Evolutionary conservation across 2,113 vertebrate genomes (phyloP), one percentile per base, ranked within the genome.

Genomic region (Miniopterus natalensis): DNA sequence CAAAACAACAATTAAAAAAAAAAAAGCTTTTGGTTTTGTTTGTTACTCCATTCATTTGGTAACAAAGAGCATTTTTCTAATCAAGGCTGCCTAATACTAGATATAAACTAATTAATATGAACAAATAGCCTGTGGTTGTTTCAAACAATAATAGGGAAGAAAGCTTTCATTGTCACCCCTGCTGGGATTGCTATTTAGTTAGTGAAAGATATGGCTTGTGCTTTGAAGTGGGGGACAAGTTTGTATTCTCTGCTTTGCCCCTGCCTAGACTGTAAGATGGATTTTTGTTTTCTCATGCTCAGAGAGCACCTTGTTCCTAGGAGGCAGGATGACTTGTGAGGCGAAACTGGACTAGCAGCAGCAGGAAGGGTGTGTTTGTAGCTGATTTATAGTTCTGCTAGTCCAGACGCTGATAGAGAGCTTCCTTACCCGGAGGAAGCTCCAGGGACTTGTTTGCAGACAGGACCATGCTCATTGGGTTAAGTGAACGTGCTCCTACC

Each of bases 41-140:
- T 84, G 65, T 87, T 92, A 84, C 80, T 95, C 85, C 96, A 95
- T 97, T 97, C 95, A 92, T 97, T 96, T 96, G 92, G 95, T 96
- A 98, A 96, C 90, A 98, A 96, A 96, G 79, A 86, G 40, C 77
- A 87, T 97, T 93, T 95, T 97, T 95, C 90, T 74, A 95, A 92
- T 61, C 92, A 98, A 97, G 97, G 92, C 81, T 96, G 90, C 95
- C 77, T 88, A 94, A 87, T 84, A 84, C 84, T 96, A 97, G 95
- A 96, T 97, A 86, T 96, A 97, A 98, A 97, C 96, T 78, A 97
- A 94, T 97, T 96, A 47, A 25, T 97, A 97, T 92, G 96, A 97
- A 79, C 97, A 97, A 92, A 97, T 98, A 95, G 83, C 74, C 89
- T 96, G 93, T 45, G 94, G 97, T 97, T 97, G 96, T 97, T 98